Conservation (phyloP, 1,140 invertebrate genomes). For the Drosophila trapezifrons region DNA sequence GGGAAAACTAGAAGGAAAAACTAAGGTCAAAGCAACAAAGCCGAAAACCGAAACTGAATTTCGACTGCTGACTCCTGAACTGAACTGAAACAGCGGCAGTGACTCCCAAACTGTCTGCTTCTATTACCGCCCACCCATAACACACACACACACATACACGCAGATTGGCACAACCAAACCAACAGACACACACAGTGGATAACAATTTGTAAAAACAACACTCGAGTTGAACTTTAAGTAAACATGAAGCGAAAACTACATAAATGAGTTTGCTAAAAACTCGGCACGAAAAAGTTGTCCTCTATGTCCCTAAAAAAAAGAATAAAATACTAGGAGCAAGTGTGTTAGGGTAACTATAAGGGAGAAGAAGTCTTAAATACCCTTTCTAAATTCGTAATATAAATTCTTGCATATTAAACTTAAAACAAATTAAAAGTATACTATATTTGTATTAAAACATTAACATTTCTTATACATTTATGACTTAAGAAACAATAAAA, state of each 20-base stretch:
- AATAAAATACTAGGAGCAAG: neutral
- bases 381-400: neutral
- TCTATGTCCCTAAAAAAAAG: conserved; percentile 14
- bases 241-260: conserved; percentile 78
- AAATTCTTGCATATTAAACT: too few species aligned
- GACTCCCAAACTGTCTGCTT: conserved; percentile 51
- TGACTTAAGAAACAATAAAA: too few species aligned
- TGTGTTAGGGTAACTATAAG: neutral
- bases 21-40: conserved; percentile 62
- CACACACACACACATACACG: conserved; percentile 9
- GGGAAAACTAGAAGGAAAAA: conserved; percentile 11
- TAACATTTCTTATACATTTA: too few species aligned
- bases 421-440: too few species aligned
- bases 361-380: neutral
- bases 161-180: conserved; percentile 17
- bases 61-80: conserved; percentile 31
- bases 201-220: conserved; percentile 84
- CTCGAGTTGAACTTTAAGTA: conserved; percentile 80
- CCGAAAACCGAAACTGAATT: conserved; percentile 33
- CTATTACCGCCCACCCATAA: conserved; percentile 44
- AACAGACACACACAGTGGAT: conserved; percentile 45
- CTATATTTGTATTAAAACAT: too few species aligned
- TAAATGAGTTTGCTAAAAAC: conserved; percentile 82
- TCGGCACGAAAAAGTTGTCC: conserved; percentile 67
- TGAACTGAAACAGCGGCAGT: conserved; percentile 21